Conservation (phyloP, 2,888 invertebrate genomes). For the Stenodema calcarata region DNA sequence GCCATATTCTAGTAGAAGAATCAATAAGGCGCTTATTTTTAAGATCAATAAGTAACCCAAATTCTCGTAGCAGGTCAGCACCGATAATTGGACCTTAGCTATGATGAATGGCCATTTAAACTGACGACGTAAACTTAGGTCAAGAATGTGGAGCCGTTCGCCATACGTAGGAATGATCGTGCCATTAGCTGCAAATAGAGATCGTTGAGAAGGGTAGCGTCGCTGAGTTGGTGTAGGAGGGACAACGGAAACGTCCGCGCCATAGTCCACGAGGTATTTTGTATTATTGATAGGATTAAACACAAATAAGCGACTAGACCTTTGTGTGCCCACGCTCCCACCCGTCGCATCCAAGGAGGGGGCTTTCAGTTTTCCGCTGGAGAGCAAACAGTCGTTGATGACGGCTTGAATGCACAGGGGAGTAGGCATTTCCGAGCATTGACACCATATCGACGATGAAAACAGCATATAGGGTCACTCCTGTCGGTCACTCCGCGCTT, state of each 20-base stretch:
- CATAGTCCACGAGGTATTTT: too few species aligned
- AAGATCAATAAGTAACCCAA: neutral
- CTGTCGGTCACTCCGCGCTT: neutral
- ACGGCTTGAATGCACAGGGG: neutral
- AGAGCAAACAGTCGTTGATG: constrained; percentile 29
- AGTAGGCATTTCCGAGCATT: neutral
- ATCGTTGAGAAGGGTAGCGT: neutral
- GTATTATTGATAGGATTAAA: neutral
- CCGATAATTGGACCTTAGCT: neutral
- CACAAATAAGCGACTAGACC: too few species aligned
- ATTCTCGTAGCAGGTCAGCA: neutral
- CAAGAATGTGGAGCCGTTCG: neutral
- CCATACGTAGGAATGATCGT: neutral
- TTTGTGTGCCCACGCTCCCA: neutral
- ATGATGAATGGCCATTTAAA: constrained; percentile 8
- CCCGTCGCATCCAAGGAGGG: neutral
- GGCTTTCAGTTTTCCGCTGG: too few species aligned
- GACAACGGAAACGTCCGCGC: neutral
- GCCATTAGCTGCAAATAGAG: constrained; percentile 8
- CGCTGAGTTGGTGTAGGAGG: neutral
- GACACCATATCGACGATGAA: neutral
- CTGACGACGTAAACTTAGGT: neutral
- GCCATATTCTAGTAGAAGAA: neutral
- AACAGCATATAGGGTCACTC: neutral
- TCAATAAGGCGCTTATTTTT: constrained; percentile 1